phyloP scores from a whole-genome alignment of 2,888 invertebrate species.

The Dione vanillae region DNA sequence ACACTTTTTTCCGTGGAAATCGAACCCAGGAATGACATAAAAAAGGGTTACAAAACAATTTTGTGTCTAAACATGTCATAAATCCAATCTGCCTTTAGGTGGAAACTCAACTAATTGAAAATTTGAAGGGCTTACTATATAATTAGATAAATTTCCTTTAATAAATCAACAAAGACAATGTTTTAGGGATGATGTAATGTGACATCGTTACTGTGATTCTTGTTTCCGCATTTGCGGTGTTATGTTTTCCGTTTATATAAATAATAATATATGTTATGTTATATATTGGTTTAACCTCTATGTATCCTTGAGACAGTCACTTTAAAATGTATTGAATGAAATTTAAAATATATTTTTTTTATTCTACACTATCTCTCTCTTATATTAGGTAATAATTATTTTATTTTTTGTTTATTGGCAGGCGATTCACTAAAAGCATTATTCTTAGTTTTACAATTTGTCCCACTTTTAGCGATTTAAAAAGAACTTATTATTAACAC shows the following conservation, averaged over 20 bases:
- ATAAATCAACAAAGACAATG: neutral
- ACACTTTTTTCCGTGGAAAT: no score
- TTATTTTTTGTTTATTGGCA: no score
- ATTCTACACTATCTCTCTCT: no score
- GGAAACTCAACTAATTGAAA: conserved; percentile 8
- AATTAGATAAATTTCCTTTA: conserved; percentile 7
- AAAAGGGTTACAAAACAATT: neutral
- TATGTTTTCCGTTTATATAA: neutral
- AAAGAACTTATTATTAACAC: no score
- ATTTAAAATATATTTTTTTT: no score
- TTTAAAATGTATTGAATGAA: no score
- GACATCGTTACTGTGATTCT: conserved; percentile 12
- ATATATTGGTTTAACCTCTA: no score
- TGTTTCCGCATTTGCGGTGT: neutral
- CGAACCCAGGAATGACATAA: neutral
- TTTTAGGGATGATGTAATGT: neutral
- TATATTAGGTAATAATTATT: no score
- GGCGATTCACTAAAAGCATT: no score
- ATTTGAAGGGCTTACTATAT: conserved; percentile 14
- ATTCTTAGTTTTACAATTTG: neutral
- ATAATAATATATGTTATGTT: neutral
- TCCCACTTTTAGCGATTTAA: neutral
- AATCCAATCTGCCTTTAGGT: neutral
- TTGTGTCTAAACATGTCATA: neutral
- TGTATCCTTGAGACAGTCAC: no score